phyloP scores from a whole-genome alignment of 2,113 vertebrate genomes.

The Cynocephalus volans region DNA sequence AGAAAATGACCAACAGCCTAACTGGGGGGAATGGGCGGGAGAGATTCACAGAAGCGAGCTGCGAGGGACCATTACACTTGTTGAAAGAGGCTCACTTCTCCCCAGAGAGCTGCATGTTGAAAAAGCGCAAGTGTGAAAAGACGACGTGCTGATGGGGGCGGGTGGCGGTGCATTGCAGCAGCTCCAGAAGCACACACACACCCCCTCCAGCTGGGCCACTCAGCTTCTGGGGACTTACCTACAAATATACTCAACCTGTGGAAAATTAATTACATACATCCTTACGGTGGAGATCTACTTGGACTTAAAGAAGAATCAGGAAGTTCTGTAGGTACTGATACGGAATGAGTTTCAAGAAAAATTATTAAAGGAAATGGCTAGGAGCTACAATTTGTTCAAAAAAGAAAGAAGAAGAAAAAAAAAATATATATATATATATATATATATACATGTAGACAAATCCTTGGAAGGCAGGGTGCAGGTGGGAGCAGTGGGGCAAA shows the following conservation, averaged over 20 bases:
- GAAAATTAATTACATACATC: not conserved
- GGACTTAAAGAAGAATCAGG: not conserved
- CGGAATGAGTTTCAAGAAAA: not conserved
- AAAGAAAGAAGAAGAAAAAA: not conserved
- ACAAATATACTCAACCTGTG: fast-evolving
- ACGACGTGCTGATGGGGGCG: too few species aligned
- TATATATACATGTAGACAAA: fast-evolving
- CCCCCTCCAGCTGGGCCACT: not conserved
- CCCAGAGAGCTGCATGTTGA: fast-evolving
- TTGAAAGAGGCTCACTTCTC: not conserved
- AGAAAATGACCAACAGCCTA: not conserved
- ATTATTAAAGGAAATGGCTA: not conserved
- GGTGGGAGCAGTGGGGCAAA: fast-evolving
- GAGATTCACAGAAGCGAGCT: not conserved
- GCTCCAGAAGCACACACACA: not conserved
- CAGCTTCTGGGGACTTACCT: not conserved
- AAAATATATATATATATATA: fast-evolving
- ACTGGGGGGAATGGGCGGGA: not conserved
- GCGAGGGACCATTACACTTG: fast-evolving
- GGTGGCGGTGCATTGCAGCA: too few species aligned
- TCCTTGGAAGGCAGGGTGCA: not conserved
- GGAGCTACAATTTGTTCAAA: not conserved
- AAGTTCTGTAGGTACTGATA: not conserved
- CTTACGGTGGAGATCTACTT: fast-evolving
- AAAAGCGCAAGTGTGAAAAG: too few species aligned